These are phyloP conservation scores for Poeciliopsis turneri DNA, from an alignment of 2,797 vertebrate genomes.

Conservation along the genomic window DNA sequence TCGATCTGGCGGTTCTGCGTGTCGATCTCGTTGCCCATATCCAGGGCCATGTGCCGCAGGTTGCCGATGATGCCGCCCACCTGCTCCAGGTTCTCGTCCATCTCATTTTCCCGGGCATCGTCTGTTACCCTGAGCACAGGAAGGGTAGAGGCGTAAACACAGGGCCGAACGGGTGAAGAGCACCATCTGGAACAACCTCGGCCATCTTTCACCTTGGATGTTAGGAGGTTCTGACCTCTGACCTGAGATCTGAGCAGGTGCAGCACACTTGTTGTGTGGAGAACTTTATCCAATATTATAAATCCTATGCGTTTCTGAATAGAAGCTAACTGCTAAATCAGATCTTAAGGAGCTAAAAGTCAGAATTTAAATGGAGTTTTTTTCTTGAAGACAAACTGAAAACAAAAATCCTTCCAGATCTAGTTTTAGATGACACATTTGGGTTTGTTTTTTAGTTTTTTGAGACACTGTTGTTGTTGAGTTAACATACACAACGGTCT, in stretches of 20 bases:
- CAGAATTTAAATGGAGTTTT: not conserved
- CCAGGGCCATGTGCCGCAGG: conserved; percentile 98
- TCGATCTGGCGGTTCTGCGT: conserved; percentile 99
- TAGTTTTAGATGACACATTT: too few relatives aligned
- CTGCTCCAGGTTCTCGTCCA: conserved; percentile 99
- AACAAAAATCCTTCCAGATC: not conserved
- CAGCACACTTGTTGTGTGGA: not conserved
- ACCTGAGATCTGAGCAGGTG: not conserved
- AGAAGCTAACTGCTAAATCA: not conserved
- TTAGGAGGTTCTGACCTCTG: conserved; percentile 8
- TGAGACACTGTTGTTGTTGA: not conserved
- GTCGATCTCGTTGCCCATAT: conserved; percentile 99
- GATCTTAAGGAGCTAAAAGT: not conserved
- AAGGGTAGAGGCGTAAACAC: conserved; percentile 13
- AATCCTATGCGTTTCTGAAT: not conserved
- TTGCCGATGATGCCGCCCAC: conserved; percentile 98
- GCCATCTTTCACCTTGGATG: conserved; percentile 30
- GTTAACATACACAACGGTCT: not conserved
- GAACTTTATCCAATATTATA: not conserved
- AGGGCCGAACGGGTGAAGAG: not conserved
- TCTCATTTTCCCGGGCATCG: conserved; percentile 97
- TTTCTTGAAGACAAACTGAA: not conserved
- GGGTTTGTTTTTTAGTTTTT: not conserved
- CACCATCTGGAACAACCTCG: not conserved
- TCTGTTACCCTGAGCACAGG: conserved; percentile 91